Evolutionary conservation across 2,113 vertebrate species (phyloP).

Genomic region (Numenius arquata): DNA sequence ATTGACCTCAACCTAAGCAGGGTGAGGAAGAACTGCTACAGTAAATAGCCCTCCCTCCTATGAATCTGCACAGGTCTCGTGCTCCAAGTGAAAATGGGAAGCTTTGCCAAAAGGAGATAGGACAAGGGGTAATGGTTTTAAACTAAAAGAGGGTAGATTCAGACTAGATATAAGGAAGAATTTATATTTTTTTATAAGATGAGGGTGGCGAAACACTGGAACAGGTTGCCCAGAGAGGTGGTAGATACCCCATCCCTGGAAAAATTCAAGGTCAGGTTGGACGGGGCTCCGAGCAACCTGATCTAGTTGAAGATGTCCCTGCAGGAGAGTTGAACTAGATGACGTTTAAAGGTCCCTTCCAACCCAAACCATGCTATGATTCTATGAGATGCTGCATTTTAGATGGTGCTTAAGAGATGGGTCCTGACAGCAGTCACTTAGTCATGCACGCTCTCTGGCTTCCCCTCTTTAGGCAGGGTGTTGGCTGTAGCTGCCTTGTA

Average conservation of each 20-base stretch:
- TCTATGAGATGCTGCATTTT: neutral
- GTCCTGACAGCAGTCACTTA: neutral
- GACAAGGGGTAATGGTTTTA: neutral
- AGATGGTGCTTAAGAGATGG: neutral
- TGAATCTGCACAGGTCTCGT: neutral
- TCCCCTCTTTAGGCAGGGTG: neutral
- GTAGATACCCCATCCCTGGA: neutral
- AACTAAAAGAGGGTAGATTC: neutral
- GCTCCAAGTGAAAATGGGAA: neutral
- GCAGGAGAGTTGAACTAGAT: neutral
- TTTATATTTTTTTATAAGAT: neutral
- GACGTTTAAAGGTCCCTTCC: neutral
- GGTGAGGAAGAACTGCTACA: neutral
- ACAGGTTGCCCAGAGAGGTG: neutral
- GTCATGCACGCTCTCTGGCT: neutral
- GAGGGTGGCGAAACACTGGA: neutral
- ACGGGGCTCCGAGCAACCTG: neutral
- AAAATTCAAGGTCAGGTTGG: neutral
- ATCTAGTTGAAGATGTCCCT: neutral
- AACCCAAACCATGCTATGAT: neutral
- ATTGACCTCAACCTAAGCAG: neutral
- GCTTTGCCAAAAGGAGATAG: neutral
- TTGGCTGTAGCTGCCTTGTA: neutral
- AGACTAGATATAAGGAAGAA: neutral
- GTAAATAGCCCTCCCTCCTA: neutral